Conservation (phyloP, 1,140 invertebrate genomes). For the Bombus waltoni region DNA sequence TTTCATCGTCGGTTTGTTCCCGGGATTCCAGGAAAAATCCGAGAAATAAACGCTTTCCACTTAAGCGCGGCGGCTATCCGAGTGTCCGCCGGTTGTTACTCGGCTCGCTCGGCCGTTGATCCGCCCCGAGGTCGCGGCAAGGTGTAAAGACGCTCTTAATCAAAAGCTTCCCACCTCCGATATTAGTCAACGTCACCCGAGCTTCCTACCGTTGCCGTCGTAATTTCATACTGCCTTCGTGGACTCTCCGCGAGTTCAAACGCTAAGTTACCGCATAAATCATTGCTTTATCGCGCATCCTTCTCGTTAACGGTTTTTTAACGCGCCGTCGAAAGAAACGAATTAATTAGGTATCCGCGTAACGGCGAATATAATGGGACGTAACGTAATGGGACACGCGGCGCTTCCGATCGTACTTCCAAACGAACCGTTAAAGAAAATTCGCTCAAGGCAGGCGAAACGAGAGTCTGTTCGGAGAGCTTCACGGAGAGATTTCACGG, state of each 20-base stretch:
- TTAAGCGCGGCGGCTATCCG: background rate
- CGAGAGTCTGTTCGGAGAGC: too few species aligned
- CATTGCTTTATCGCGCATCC: slow-evolving; percentile 44
- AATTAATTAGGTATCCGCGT: slow-evolving; percentile 34
- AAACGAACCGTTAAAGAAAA: too few species aligned
- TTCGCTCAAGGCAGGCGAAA: too few species aligned
- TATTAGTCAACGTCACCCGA: slow-evolving; percentile 52
- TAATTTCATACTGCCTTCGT: slow-evolving; percentile 50
- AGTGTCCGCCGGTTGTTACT: background rate
- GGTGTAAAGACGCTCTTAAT: slow-evolving; percentile 52
- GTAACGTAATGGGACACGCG: background rate
- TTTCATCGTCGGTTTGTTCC: background rate
- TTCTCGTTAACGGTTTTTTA: slow-evolving; percentile 30
- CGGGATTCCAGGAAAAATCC: background rate
- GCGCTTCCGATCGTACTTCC: too few species aligned
- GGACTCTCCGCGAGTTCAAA: slow-evolving; percentile 10
- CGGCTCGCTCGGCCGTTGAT: slow-evolving; percentile 11
- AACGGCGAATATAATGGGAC: background rate
- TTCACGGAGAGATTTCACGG: too few species aligned
- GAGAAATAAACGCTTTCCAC: background rate
- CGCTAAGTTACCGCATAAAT: slow-evolving; percentile 40
- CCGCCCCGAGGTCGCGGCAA: slow-evolving; percentile 23
- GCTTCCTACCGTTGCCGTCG: slow-evolving; percentile 40
- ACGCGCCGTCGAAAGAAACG: slow-evolving; percentile 17
- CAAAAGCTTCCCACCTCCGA: slow-evolving; percentile 44